Percentiles rank a stretch among this genome's conserved stretches.
Conservation (phyloP, 2,888 invertebrate genomes). For the Mimas tiliae region DNA sequence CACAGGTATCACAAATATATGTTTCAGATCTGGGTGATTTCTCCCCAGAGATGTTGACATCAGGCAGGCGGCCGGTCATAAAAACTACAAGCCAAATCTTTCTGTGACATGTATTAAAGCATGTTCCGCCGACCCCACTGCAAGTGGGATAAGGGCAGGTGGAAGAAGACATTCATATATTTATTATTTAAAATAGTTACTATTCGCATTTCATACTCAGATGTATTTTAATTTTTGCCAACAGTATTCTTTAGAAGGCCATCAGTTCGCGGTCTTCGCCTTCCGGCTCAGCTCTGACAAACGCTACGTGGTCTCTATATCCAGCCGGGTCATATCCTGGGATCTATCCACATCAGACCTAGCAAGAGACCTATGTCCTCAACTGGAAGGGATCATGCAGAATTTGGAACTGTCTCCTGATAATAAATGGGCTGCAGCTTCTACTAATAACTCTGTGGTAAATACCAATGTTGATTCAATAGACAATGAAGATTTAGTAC, state of each 20-base stretch:
- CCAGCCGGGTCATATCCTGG: constrained; percentile 98
- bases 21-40: too few relatives aligned
- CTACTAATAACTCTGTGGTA: constrained; percentile 97
- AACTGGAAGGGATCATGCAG: constrained; percentile 98
- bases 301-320: constrained; percentile 97
- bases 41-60: too few relatives aligned
- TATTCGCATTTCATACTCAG: too few relatives aligned
- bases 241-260: constrained; percentile 98
- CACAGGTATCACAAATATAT: too few relatives aligned
- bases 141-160: too few relatives aligned
- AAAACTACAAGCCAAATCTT: too few relatives aligned
- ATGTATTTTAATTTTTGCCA: constrained; percentile 40
- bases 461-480: constrained; percentile 32
- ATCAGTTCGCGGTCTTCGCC: constrained; percentile 98
- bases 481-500: too few relatives aligned
- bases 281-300: constrained; percentile 95
- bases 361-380: constrained; percentile 95
- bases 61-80: too few relatives aligned
- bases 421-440: constrained; percentile 97
- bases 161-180: too few relatives aligned
- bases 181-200: too few relatives aligned
- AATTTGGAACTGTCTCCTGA: constrained; percentile 96
- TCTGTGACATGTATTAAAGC: too few relatives aligned
- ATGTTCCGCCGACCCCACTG: too few relatives aligned
- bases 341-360: constrained; percentile 98